phyloP scores from a whole-genome alignment of 2,113 vertebrate species.

The Columbina picui region DNA sequence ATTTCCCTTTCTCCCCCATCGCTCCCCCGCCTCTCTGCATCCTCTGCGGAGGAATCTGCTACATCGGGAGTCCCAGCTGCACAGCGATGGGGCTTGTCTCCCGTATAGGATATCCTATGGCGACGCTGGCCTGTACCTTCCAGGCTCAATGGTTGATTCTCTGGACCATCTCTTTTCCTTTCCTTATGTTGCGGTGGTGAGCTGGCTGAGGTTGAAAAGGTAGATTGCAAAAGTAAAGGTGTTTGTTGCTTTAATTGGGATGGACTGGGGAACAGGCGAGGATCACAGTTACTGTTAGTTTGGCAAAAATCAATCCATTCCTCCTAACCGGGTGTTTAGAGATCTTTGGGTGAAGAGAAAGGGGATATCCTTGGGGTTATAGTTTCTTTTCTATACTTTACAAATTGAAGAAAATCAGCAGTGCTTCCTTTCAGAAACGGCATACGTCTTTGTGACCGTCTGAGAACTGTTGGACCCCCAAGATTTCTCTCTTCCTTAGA shows the following conservation, averaged over 20 bases:
- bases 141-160: background rate
- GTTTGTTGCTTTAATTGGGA: background rate
- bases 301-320: background rate
- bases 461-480: background rate
- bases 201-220: background rate
- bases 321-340: background rate
- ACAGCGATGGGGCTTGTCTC: background rate
- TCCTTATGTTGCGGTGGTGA: background rate
- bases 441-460: background rate
- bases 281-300: background rate
- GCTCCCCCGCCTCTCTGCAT: background rate
- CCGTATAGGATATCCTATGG: background rate
- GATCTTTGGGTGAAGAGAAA: background rate
- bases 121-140: background rate
- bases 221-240: background rate
- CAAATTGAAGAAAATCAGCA: background rate
- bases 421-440: background rate
- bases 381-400: background rate
- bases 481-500: background rate
- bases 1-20: slow-evolving; percentile 1
- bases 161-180: background rate
- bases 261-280: background rate
- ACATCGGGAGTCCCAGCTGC: background rate
- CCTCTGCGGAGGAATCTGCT: background rate
- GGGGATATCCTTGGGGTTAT: background rate